These are phyloP conservation scores for Pristionchus maxplancki DNA, from an alignment of 2,888 invertebrate genomes.

Conservation along the genomic window DNA sequence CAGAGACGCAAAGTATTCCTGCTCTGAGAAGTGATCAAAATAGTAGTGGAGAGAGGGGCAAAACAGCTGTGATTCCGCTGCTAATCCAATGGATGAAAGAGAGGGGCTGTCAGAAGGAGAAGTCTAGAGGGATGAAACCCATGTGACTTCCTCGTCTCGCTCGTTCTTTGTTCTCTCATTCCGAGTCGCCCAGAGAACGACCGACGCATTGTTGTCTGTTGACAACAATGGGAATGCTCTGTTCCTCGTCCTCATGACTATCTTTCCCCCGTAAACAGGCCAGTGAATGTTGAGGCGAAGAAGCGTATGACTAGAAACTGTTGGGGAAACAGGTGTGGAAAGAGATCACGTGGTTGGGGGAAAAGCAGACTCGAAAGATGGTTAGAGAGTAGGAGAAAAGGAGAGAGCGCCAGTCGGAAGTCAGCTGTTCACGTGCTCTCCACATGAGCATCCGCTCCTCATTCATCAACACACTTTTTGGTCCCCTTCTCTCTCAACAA, in stretches of 20 bases:
- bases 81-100: neutral
- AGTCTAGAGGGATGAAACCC: neutral
- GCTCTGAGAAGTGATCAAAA: neutral
- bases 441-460: neutral
- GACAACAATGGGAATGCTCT: neutral
- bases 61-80: neutral
- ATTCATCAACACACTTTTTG: constrained; percentile 31
- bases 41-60: neutral
- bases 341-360: neutral
- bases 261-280: neutral
- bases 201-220: neutral
- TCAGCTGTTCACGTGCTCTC: constrained; percentile 26
- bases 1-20: neutral
- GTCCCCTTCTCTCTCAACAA: neutral
- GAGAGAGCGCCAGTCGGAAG: constrained; percentile 1
- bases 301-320: neutral
- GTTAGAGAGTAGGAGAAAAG: neutral
- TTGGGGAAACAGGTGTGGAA: neutral
- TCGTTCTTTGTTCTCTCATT: neutral
- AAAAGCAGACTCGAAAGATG: neutral
- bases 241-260: neutral
- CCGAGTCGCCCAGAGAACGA: neutral
- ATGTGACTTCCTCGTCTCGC: neutral
- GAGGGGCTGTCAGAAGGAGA: neutral
- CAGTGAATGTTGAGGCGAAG: neutral